Evolutionary conservation across 2,113 vertebrate species (phyloP).

Genomic region (Pluvialis apricaria): DNA sequence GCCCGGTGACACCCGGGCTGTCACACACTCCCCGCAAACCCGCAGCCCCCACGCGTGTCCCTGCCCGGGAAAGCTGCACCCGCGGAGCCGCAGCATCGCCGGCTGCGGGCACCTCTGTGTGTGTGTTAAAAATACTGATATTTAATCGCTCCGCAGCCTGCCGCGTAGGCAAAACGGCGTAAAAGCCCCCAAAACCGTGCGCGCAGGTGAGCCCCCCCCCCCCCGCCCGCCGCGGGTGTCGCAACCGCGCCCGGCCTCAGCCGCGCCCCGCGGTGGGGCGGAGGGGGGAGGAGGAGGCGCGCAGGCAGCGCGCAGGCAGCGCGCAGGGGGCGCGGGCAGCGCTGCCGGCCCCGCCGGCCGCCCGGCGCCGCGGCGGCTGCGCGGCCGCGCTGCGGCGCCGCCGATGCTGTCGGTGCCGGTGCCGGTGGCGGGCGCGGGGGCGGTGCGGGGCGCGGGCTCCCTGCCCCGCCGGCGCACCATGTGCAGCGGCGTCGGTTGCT

Average conservation of each 20-base stretch:
- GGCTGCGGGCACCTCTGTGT: not conserved
- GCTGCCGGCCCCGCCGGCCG: not conserved
- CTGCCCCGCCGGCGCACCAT: slow-evolving; percentile 77
- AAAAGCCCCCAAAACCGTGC: not conserved
- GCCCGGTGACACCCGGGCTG: not conserved
- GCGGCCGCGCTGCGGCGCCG: not conserved
- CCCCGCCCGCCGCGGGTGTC: slow-evolving; percentile 13
- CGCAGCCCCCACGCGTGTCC: not conserved
- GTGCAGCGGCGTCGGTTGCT: slow-evolving; percentile 87
- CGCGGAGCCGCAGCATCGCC: not conserved
- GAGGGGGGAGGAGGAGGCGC: not conserved
- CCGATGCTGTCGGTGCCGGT: slow-evolving; percentile 82
- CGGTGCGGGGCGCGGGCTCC: slow-evolving; percentile 66
- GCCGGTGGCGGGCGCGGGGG: slow-evolving; percentile 72
- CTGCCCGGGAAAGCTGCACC: not conserved
- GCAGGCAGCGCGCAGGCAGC: not conserved
- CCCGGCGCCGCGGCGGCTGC: not conserved
- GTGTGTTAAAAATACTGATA: rapidly evolving
- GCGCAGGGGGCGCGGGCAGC: too few species aligned
- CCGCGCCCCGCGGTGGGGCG: not conserved
- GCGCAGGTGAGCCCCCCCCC: not conserved
- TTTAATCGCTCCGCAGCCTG: not conserved
- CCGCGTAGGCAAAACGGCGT: not conserved
- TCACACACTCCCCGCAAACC: not conserved
- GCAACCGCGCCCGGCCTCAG: not conserved